Base-by-base conservation (phyloP, 2,888 invertebrate genomes). In the Drosophila diplacantha region DNA sequence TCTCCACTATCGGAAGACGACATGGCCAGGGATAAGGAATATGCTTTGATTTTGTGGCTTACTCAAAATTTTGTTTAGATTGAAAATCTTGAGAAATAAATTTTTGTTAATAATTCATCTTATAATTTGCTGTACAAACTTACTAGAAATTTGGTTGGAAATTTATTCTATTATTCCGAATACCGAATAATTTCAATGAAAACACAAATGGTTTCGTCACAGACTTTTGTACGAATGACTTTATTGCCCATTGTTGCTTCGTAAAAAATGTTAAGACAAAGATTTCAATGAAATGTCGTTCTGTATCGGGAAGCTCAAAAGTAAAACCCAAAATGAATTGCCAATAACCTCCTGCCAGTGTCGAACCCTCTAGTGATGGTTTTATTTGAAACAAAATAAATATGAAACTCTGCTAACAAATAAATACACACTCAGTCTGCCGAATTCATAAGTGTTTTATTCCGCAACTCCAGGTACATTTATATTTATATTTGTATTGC, bases 371-470 rank as follows among this genome's bases (percentile, higher is more conserved):
- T 5, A 35, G 16, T 35, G 9, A 3, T 16, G 16, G 16, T 35
- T 32, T 3, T 16, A 37, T 18, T 18, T 16, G 5, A n/a, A 11
- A 26, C 3, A 16, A 43, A 16, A 44, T 16, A 43, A 43, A 43
- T 18, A 12, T 18, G 29, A 11, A 44, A 16, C 16, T 43, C 12
- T 18, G 11, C 12, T 18, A 18, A 29, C 12, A 44, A 29, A 18
- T 29, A 44, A 29, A 31, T 46, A 44, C 18, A 31, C 9, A 46
- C 14, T 44, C 43, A 24, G 43, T 44, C 18, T 8, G 18, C 26
- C 4, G 7, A 14, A 44, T 14, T 29, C 12, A 44, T 3, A 44
- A 31, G 31, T 44, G 31, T 20, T 44, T 44, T 20, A 8, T 31
- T 18, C 18, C 31, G 14, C 44, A 20, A 20, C 44, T 9, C 5